Evolutionary conservation across 2,797 vertebrate genomes (phyloP).

Genomic region (Balearica regulorum): DNA sequence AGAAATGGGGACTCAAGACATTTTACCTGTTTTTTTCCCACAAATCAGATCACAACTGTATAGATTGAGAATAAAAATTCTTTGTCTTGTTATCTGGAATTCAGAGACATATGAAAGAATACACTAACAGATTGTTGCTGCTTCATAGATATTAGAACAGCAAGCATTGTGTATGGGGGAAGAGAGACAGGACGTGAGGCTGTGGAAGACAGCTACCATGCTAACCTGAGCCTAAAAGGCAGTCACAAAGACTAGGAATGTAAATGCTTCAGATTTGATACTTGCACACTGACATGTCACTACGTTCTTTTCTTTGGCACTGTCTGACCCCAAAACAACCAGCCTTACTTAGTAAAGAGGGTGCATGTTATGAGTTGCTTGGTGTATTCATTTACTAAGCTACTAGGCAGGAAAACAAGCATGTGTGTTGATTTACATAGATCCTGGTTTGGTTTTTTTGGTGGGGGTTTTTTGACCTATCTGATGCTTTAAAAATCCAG

Average conservation of each 20-base stretch:
- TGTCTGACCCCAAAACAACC: neutral
- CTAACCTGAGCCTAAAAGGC: neutral
- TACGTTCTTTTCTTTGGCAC: neutral
- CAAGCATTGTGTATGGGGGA: neutral
- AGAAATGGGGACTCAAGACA: neutral
- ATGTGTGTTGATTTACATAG: accelerated
- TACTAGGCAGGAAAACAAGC: neutral
- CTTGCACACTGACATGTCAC: neutral
- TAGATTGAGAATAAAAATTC: neutral
- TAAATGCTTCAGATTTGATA: neutral
- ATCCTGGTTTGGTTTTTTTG: neutral
- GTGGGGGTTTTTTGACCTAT: accelerated
- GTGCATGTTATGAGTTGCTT: neutral
- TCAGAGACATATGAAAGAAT: neutral
- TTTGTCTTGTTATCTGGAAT: neutral
- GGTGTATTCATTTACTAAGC: neutral
- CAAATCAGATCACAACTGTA: neutral
- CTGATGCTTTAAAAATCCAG: neutral
- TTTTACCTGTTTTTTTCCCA: neutral
- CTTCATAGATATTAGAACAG: neutral
- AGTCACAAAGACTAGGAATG: neutral
- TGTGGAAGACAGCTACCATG: neutral
- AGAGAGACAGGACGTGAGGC: accelerated
- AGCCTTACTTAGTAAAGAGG: neutral
- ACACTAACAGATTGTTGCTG: neutral